phyloP scores from a whole-genome alignment of 2,888 invertebrate species.

The Amphipoea oculea region DNA sequence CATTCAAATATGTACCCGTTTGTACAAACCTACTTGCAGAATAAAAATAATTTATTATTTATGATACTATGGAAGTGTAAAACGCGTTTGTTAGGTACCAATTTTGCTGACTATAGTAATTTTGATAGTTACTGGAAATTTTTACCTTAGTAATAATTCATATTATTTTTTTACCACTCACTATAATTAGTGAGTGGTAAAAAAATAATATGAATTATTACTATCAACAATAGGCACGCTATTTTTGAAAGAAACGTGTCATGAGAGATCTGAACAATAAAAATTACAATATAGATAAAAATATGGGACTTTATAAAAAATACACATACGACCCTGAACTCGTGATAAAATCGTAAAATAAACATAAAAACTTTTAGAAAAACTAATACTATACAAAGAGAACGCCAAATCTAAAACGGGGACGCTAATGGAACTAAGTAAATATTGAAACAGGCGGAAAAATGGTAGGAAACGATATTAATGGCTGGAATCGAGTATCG shows the following conservation, averaged over 20 bases:
- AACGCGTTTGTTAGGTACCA: neutral
- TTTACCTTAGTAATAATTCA: too few relatives aligned
- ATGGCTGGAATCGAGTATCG: constrained; percentile 69
- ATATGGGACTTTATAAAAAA: neutral
- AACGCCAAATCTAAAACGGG: constrained; percentile 50
- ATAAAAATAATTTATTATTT: too few relatives aligned
- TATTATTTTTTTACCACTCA: too few relatives aligned
- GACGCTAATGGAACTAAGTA: constrained; percentile 67
- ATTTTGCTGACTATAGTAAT: too few relatives aligned
- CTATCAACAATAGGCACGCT: neutral
- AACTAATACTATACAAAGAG: constrained; percentile 28
- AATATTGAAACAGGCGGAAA: constrained; percentile 69
- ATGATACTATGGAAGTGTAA: neutral
- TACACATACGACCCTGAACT: neutral
- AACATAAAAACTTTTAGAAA: constrained; percentile 17
- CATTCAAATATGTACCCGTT: too few relatives aligned
- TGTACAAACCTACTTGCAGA: too few relatives aligned
- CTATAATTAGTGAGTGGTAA: neutral
- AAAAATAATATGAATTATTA: neutral
- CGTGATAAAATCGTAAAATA: constrained; percentile 12
- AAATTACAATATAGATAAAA: too few relatives aligned
- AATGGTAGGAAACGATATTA: constrained; percentile 72
- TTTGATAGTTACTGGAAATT: neutral
- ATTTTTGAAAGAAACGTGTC: neutral
- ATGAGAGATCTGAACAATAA: too few relatives aligned